These are phyloP conservation scores for Eutrigla gurnardus DNA, from an alignment of 2,797 vertebrate species.

Conservation along the genomic window DNA sequence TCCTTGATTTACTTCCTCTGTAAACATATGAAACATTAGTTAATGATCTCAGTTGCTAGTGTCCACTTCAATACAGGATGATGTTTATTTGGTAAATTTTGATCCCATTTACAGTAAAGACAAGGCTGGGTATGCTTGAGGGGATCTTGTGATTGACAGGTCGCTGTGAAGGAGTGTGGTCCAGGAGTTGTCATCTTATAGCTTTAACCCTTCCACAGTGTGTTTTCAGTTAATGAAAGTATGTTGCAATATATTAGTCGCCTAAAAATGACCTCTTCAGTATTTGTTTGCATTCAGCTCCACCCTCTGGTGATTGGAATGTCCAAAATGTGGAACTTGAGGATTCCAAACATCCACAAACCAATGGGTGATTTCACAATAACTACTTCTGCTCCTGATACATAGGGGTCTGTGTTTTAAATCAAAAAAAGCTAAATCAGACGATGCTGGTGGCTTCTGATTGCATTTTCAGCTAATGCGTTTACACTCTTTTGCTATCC, in stretches of 20 bases:
- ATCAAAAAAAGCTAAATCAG: not conserved
- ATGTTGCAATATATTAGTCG: not conserved
- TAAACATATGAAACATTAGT: not conserved
- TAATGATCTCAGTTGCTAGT: not conserved
- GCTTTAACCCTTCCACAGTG: not conserved
- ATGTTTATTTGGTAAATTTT: no score
- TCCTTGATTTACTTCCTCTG: not conserved
- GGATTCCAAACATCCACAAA: not conserved
- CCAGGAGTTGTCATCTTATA: not conserved
- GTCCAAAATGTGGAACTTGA: not conserved
- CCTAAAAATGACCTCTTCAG: not conserved
- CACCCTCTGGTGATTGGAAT: not conserved
- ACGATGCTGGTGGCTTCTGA: not conserved
- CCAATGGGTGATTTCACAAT: not conserved
- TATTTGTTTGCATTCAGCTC: not conserved
- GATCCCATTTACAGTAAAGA: not conserved
- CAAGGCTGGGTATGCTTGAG: not conserved
- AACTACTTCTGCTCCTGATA: no score
- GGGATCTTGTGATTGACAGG: not conserved
- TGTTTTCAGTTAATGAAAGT: not conserved
- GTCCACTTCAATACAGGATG: not conserved
- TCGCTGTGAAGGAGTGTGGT: no score
- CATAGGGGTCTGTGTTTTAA: no score
- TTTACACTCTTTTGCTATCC: not conserved
- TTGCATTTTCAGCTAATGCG: not conserved